phyloP scores from a whole-genome alignment of 2,888 invertebrate species.

The Agelastica alni region DNA sequence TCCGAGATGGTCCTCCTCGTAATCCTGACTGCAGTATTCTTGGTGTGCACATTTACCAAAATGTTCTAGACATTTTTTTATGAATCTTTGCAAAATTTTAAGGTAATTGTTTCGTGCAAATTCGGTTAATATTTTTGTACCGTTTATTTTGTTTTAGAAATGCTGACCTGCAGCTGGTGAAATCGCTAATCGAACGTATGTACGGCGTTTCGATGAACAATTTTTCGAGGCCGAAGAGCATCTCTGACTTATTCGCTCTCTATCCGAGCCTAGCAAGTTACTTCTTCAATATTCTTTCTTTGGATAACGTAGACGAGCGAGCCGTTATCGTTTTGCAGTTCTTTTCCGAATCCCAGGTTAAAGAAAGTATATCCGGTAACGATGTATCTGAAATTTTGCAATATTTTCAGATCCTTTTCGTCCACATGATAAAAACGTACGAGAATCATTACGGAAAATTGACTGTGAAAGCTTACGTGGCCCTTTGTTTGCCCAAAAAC shows the following conservation, averaged over 20 bases:
- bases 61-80: too few species aligned
- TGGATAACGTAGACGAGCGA: conserved; percentile 34
- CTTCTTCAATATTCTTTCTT: conserved; percentile 36
- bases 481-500: conserved; percentile 31
- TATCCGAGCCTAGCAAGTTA: conserved; percentile 35
- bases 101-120: conserved; percentile 6
- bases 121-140: too few species aligned
- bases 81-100: too few species aligned
- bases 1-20: too few species aligned
- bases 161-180: conserved; percentile 40
- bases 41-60: too few species aligned
- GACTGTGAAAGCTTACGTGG: conserved; percentile 37
- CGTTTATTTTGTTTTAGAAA: too few species aligned
- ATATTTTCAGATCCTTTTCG: conserved; percentile 34
- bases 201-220: conserved; percentile 39
- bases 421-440: conserved; percentile 36
- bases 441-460: conserved; percentile 37
- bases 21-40: too few species aligned
- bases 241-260: conserved; percentile 39
- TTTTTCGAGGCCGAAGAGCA: conserved; percentile 38
- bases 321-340: conserved; percentile 41
- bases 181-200: conserved; percentile 42
- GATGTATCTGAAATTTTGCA: conserved; percentile 20
- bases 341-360: conserved; percentile 42
- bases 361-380: conserved; percentile 27